Conservation (phyloP, 2,797 vertebrate species). For the Knipowitschia caucasica region DNA sequence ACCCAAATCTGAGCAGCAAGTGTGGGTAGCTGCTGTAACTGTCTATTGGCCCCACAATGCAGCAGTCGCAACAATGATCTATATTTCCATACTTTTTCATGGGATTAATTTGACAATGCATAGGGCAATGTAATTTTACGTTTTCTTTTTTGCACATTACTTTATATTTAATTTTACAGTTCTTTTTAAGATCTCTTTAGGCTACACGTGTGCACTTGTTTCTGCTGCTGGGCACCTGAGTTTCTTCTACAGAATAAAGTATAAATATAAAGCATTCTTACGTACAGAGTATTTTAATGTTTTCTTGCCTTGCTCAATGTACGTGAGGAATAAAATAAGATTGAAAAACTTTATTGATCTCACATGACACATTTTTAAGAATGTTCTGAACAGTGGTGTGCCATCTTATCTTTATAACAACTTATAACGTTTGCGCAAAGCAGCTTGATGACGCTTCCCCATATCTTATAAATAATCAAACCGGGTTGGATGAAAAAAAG, state of each 20-base stretch:
- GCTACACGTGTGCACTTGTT: too few species aligned
- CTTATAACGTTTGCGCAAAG: constrained; percentile 4
- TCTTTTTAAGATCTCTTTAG: too few species aligned
- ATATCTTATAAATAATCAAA: constrained; percentile 10
- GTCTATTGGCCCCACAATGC: constrained; percentile 58
- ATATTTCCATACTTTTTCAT: background rate
- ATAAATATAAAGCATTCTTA: too few species aligned
- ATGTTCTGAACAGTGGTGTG: background rate
- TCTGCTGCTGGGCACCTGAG: too few species aligned
- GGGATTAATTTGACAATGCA: background rate
- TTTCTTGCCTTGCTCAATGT: too few species aligned
- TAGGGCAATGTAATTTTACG: too few species aligned
- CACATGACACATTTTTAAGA: background rate
- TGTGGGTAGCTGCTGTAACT: constrained; percentile 59
- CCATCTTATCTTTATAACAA: background rate
- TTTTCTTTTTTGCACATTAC: background rate
- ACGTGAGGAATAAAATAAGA: too few species aligned
- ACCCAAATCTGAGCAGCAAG: constrained; percentile 67
- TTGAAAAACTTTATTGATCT: too few species aligned
- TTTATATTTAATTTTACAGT: too few species aligned
- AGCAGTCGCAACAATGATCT: constrained; percentile 29
- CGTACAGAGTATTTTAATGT: too few species aligned
- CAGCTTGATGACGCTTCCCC: constrained; percentile 7
- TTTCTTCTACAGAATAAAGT: too few species aligned
- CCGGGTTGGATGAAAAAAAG: background rate